phyloP scores from a whole-genome alignment of 2,113 vertebrate species.

The Aythya baeri region DNA sequence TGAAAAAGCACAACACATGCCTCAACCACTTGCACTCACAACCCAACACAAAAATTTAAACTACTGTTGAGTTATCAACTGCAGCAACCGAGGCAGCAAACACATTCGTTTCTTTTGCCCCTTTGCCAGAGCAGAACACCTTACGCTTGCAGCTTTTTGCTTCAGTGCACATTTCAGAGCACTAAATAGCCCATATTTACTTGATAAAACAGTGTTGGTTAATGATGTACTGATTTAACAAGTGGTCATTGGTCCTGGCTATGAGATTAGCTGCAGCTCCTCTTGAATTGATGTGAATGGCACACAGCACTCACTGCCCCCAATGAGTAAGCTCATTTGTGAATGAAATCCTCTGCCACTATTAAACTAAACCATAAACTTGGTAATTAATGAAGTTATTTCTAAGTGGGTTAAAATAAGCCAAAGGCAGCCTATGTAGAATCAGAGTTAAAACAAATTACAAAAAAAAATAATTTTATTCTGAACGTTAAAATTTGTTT shows the following conservation, averaged over 20 bases:
- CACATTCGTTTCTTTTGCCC: not conserved
- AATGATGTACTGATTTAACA: not conserved
- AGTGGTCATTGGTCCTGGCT: not conserved
- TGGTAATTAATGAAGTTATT: not conserved
- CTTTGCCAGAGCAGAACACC: not conserved
- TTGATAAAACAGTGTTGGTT: not conserved
- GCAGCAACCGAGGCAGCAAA: not conserved
- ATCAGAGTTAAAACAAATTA: too few relatives aligned
- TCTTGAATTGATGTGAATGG: not conserved
- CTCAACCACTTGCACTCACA: not conserved
- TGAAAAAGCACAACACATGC: not conserved
- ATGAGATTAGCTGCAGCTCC: not conserved
- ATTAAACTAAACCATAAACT: not conserved
- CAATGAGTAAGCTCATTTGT: not conserved
- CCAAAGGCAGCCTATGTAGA: not conserved
- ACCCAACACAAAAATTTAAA: not conserved
- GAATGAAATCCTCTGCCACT: not conserved
- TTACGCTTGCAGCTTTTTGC: not conserved
- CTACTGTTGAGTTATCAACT: not conserved
- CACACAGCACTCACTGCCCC: accelerated
- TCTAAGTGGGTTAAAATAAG: not conserved
- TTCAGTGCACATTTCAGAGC: not conserved
- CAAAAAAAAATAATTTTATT: not conserved
- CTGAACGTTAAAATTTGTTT: not conserved
- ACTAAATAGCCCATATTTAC: not conserved